phyloP scores from a whole-genome alignment of 2,888 invertebrate genomes.

The Pecten maximus region DNA sequence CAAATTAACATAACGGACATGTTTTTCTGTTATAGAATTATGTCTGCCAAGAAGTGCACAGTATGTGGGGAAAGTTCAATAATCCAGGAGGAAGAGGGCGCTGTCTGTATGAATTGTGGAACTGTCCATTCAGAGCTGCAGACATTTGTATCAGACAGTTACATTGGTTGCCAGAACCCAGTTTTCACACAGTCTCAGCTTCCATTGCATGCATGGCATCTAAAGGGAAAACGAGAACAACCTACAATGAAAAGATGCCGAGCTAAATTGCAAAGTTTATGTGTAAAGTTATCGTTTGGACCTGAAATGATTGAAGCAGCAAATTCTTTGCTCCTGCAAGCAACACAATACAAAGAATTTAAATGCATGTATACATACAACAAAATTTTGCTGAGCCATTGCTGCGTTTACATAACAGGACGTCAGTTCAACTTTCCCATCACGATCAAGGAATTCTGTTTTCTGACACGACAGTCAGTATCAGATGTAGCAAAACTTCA shows the following conservation, averaged over 20 bases:
- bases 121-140: background rate
- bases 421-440: background rate
- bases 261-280: background rate
- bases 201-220: background rate
- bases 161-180: background rate
- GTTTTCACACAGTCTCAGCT: background rate
- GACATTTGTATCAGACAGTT: background rate
- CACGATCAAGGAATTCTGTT: background rate
- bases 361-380: background rate
- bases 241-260: background rate
- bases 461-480: background rate
- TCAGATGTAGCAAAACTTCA: background rate
- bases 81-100: background rate
- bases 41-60: background rate
- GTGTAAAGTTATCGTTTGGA: background rate
- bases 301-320: background rate
- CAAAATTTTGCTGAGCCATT: background rate
- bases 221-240: background rate
- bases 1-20: background rate
- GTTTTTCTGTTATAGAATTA: background rate
- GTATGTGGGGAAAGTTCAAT: background rate
- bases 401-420: slow-evolving; percentile 11
- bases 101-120: slow-evolving; percentile 24
- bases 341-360: background rate
- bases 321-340: background rate